These are phyloP conservation scores for Lagodon rhomboides DNA, from an alignment of 2,797 vertebrate species.

Conservation along the genomic window DNA sequence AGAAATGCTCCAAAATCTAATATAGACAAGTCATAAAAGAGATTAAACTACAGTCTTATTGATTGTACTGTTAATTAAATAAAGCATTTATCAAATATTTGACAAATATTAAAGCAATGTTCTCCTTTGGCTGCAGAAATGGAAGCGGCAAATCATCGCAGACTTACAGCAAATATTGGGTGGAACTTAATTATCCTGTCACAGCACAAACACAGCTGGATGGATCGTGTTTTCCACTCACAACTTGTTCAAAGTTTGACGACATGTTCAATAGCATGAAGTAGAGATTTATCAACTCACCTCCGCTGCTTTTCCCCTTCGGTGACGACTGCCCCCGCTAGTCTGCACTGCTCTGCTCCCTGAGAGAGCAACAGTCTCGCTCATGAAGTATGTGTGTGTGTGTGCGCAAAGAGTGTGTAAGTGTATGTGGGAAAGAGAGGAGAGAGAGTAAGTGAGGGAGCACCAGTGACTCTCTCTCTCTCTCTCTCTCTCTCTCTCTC, in stretches of 20 bases:
- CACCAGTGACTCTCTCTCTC: constrained; percentile 22
- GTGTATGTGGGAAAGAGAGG: constrained; percentile 37
- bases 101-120: neutral
- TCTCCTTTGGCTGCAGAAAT: constrained; percentile 25
- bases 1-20: neutral
- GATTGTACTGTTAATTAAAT: neutral
- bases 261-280: constrained; percentile 12
- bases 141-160: neutral
- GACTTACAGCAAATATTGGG: constrained; percentile 17
- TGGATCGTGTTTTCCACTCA: neutral
- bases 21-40: neutral
- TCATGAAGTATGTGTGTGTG: constrained; percentile 23
- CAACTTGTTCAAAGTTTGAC: neutral
- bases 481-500: constrained; percentile 21
- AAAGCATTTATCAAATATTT: neutral
- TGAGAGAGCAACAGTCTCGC: constrained; percentile 46
- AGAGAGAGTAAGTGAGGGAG: constrained; percentile 29
- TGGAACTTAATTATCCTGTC: constrained; percentile 7
- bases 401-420: constrained; percentile 28
- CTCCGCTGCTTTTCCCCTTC: constrained; percentile 48
- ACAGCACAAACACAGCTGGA: neutral
- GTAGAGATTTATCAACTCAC: constrained; percentile 62
- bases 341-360: constrained; percentile 59
- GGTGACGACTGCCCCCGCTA: constrained; percentile 25
- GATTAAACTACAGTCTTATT: neutral